phyloP scores from a whole-genome alignment of 1,140 invertebrate genomes.

The Nilaparvata lugens region DNA sequence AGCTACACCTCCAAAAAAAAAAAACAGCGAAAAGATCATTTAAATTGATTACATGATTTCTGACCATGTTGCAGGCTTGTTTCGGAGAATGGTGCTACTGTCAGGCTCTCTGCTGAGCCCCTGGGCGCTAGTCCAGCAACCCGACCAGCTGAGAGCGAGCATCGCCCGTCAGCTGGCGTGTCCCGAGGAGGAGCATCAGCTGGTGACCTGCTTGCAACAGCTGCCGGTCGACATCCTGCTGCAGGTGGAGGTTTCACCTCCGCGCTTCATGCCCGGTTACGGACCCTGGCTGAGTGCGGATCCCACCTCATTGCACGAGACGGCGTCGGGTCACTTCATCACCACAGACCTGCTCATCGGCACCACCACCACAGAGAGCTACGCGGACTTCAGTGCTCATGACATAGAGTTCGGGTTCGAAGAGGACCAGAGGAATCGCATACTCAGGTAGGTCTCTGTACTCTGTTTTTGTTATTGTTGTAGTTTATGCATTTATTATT shows the following conservation, averaged over 20 bases:
- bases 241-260: constrained; percentile 46
- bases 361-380: constrained; percentile 63
- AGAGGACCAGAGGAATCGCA: constrained; percentile 31
- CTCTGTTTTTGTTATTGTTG: too few species aligned
- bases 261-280: constrained; percentile 44
- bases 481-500: too few species aligned
- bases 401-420: constrained; percentile 70
- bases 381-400: constrained; percentile 61
- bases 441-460: constrained; percentile 25
- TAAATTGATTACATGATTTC: too few species aligned
- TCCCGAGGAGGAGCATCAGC: constrained; percentile 5
- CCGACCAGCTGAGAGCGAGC: constrained; percentile 55
- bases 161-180: constrained; percentile 64
- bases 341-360: constrained; percentile 57
- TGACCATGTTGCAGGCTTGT: constrained; percentile 47
- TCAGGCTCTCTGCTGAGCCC: constrained; percentile 80
- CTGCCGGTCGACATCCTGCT: constrained; percentile 45
- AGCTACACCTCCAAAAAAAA: too few species aligned
- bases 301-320: constrained; percentile 52
- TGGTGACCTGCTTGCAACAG: not conserved
- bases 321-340: constrained; percentile 56
- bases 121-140: constrained; percentile 68
- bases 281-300: constrained; percentile 51
- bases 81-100: constrained; percentile 71
- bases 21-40: too few species aligned